phyloP scores from a whole-genome alignment of 2,113 vertebrate genomes.

The Microtus montanus region DNA sequence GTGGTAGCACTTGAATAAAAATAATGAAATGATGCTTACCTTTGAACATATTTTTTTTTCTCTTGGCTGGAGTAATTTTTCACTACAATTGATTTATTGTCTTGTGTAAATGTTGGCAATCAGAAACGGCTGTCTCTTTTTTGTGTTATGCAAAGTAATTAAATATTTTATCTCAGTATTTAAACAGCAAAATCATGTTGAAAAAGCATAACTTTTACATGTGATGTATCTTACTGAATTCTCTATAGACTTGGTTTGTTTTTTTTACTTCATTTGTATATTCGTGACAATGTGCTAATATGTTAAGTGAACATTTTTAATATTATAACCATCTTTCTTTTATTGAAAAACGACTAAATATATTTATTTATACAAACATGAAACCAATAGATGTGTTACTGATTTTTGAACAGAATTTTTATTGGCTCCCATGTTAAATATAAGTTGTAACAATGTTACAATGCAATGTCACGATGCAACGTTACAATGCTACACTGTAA shows the following conservation, averaged over 20 bases:
- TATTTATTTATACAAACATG: slow-evolving; percentile 8
- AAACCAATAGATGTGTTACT: neutral
- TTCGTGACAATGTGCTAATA: neutral
- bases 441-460: too few species aligned
- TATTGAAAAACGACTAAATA: neutral
- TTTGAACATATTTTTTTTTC: slow-evolving; percentile 34
- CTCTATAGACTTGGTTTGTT: neutral
- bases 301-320: neutral
- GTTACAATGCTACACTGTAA: too few species aligned
- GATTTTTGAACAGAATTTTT: neutral
- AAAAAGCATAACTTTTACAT: neutral
- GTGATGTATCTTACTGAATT: slow-evolving; percentile 23
- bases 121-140: neutral
- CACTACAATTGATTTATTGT: neutral
- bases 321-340: neutral
- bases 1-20: neutral
- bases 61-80: neutral
- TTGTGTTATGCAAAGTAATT: neutral
- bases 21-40: slow-evolving; percentile 12
- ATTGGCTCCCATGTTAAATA: neutral
- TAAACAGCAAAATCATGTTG: neutral
- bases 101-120: neutral
- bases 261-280: neutral
- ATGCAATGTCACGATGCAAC: too few species aligned
- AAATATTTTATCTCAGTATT: neutral